These are phyloP conservation scores for Fulmarus glacialis DNA, from an alignment of 2,113 vertebrate species.

Conservation along the genomic window DNA sequence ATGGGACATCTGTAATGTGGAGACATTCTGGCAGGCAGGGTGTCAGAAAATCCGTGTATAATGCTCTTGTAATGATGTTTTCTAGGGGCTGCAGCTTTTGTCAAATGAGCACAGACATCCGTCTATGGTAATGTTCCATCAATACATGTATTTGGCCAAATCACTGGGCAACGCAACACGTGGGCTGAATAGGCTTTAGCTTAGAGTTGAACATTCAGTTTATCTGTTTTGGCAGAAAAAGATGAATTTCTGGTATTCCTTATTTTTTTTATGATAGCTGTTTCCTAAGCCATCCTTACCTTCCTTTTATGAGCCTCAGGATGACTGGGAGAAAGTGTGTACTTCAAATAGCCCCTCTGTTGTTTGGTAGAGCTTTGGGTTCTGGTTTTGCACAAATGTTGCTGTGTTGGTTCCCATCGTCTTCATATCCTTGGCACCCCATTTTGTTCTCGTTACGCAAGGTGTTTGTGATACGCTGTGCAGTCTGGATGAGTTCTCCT, in stretches of 20 bases:
- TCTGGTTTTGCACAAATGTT: accelerated
- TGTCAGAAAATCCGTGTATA: not conserved
- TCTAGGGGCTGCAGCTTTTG: conserved; percentile 3
- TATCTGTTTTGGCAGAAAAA: not conserved
- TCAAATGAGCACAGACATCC: not conserved
- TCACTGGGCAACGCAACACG: not conserved
- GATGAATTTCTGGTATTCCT: not conserved
- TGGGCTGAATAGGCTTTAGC: not conserved
- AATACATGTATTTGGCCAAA: accelerated
- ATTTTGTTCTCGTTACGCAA: accelerated
- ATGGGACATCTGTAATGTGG: not conserved
- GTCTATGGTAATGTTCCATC: not conserved
- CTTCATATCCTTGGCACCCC: not conserved
- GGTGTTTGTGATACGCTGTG: not conserved
- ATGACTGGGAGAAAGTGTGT: not conserved
- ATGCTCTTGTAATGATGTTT: not conserved
- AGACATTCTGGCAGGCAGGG: not conserved
- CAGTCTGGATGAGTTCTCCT: not conserved
- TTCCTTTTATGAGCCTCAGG: not conserved
- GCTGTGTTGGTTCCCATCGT: not conserved
- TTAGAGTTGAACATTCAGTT: not conserved
- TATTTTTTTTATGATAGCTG: not conserved
- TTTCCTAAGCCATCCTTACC: not conserved
- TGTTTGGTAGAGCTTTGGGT: not conserved
- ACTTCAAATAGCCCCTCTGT: not conserved